Evolutionary conservation across 2,888 invertebrate genomes (phyloP), one percentile per base, ranked within the genome.

Genomic region (Hartigia nigra): DNA sequence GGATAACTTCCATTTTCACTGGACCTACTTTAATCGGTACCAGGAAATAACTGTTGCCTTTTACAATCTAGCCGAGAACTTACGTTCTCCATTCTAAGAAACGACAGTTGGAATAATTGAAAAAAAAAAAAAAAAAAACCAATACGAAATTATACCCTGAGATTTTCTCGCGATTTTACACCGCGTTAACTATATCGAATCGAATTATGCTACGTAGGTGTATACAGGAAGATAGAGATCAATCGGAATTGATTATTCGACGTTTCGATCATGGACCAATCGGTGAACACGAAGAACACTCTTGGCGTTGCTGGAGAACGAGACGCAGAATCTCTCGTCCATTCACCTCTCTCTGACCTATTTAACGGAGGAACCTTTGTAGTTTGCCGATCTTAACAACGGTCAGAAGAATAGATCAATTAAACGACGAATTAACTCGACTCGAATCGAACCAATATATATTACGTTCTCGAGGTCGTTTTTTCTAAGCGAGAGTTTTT

Each of bases 321-420:
- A 76, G 82, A 81, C 80, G 77, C 82, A 84, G 85, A 85, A 86
- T 85, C 87, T 85, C 81, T 85, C 86, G 89, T 87, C 87, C 88
- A 82, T 88, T 88, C 88, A 85, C 88, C 88, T 88, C 83, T 85
- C 82, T 82, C 84, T 85, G 77, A 77, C 77, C 77, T 31, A 77
- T 77, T 76, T 77, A 55, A 55, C 55, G 9, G 55, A 14, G 23
- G 55, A 9, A 23, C 55, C 55, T 55, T 55, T 23, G 23, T 55
- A 14, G 23, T 23, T 55, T 23, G 23, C 23, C 23, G 9, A 23
- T 55, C 55, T 55, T 23, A 9, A 23, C 23, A 39, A 39, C 5
- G 39, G 39, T 14, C 55, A 23, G 55, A 55, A 23, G 23, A 55
- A 23, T 23, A 9, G 55, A 23, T 55, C 55, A 1, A 55, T 23